Conservation (phyloP, 2,797 vertebrate species). For the Hippocampus kuda region DNA sequence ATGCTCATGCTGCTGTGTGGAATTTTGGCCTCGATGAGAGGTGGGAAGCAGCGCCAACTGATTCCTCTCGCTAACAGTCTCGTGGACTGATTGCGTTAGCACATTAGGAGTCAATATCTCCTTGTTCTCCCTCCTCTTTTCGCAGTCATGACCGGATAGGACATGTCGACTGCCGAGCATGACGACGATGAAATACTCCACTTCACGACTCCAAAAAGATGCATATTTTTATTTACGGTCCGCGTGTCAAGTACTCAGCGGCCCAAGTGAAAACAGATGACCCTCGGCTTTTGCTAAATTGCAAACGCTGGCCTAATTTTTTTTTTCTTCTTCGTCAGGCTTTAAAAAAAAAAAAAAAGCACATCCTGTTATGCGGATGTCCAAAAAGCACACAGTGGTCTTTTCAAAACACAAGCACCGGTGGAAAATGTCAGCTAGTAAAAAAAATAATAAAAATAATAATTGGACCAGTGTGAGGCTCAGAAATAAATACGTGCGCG, state of each 20-base stretch:
- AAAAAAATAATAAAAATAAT: slow-evolving; percentile 18
- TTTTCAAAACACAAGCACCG: slow-evolving; percentile 40
- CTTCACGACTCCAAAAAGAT: slow-evolving; percentile 1
- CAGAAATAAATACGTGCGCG: slow-evolving; percentile 24
- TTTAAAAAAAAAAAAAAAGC: slow-evolving; percentile 25
- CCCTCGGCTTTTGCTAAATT: slow-evolving; percentile 7
- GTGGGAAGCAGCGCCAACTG: neutral
- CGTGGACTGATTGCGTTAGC: neutral
- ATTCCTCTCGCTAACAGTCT: slow-evolving; percentile 1
- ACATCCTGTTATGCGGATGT: slow-evolving; percentile 31
- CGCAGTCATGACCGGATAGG: neutral
- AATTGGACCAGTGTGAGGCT: slow-evolving; percentile 37
- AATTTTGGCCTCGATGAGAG: neutral
- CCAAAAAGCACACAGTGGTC: slow-evolving; percentile 53
- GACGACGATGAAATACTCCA: slow-evolving; percentile 6
- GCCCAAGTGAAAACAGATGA: slow-evolving; percentile 12
- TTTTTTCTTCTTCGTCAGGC: slow-evolving; percentile 9
- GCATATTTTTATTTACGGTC: slow-evolving; percentile 17
- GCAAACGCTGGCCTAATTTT: slow-evolving; percentile 26
- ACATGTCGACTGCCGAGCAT: slow-evolving; percentile 3
- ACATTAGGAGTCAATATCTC: neutral
- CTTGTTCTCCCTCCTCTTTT: slow-evolving; percentile 1
- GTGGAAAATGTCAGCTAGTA: slow-evolving; percentile 56
- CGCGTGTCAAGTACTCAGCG: slow-evolving; percentile 20
- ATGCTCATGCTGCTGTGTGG: neutral